These are phyloP conservation scores for Hypomecis punctinalis DNA, from an alignment of 2,888 invertebrate species.

Conservation along the genomic window DNA sequence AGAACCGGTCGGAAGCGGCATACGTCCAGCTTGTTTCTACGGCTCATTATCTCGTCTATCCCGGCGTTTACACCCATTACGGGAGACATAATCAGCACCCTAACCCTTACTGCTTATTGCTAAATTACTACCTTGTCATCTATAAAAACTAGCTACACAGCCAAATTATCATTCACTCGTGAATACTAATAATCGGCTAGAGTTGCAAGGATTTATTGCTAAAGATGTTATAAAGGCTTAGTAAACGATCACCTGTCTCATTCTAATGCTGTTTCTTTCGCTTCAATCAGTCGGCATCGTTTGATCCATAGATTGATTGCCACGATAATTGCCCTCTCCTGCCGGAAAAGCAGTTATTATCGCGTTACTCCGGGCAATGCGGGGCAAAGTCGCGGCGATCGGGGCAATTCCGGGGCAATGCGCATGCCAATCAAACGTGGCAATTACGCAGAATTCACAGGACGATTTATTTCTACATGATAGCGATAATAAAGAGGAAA, in stretches of 20 bases:
- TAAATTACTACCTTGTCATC: too few relatives aligned
- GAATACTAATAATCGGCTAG: background rate
- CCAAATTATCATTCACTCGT: background rate
- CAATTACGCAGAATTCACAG: conserved; percentile 15
- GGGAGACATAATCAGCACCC: background rate
- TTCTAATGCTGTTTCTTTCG: conserved; percentile 19
- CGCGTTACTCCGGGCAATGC: conserved; percentile 44
- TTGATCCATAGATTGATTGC: conserved; percentile 53
- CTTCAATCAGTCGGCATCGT: conserved; percentile 44
- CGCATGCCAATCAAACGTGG: conserved; percentile 28
- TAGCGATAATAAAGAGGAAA: conserved; percentile 12
- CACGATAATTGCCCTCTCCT: conserved; percentile 52
- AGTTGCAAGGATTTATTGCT: conserved; percentile 3
- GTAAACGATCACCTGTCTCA: conserved; percentile 3
- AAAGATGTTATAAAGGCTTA: conserved; percentile 11
- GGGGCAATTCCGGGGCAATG: conserved; percentile 16
- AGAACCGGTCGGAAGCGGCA: too few relatives aligned
- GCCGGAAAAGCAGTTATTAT: conserved; percentile 52
- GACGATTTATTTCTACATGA: conserved; percentile 26
- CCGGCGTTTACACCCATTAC: background rate
- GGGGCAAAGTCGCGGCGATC: conserved; percentile 44
- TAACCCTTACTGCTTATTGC: too few relatives aligned
- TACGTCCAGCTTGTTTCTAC: too few relatives aligned
- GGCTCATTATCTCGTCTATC: too few relatives aligned
- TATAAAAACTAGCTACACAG: background rate